phyloP scores from a whole-genome alignment of 2,888 invertebrate genomes.

The Chloromyia formosa region DNA sequence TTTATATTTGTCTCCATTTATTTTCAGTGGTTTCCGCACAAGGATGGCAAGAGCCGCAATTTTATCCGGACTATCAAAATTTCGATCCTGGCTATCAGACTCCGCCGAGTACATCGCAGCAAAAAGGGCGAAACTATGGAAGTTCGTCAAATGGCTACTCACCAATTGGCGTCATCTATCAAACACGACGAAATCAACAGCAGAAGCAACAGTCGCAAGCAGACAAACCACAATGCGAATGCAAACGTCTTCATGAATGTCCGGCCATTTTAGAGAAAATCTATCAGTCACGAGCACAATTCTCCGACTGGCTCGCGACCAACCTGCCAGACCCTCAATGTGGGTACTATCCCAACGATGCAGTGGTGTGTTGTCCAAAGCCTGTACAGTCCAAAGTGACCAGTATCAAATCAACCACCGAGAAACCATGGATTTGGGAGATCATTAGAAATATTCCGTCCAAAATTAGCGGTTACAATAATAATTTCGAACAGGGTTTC shows the following conservation, averaged over 20 bases:
- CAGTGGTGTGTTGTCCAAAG: conserved; percentile 57
- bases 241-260: conserved; percentile 58
- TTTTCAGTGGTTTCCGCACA: conserved; percentile 29
- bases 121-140: neutral
- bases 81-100: conserved; percentile 2
- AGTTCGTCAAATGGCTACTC: neutral
- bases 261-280: conserved; percentile 53
- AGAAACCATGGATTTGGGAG: conserved; percentile 59
- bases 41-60: conserved; percentile 27
- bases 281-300: conserved; percentile 52
- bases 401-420: conserved; percentile 45
- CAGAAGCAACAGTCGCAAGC: neutral
- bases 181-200: neutral
- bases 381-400: neutral
- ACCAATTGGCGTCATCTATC: neutral
- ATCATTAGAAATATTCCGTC: conserved; percentile 12
- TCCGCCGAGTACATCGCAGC: neutral
- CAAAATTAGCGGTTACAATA: neutral
- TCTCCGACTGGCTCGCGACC: conserved; percentile 53
- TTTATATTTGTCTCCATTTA: neutral
- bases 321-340: conserved; percentile 53
- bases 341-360: conserved; percentile 55
- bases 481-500: conserved; percentile 24
- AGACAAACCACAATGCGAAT: conserved; percentile 54
- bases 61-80: conserved; percentile 31